phyloP scores from a whole-genome alignment of 2,888 invertebrate species.

The Callyntrura sp. region DNA sequence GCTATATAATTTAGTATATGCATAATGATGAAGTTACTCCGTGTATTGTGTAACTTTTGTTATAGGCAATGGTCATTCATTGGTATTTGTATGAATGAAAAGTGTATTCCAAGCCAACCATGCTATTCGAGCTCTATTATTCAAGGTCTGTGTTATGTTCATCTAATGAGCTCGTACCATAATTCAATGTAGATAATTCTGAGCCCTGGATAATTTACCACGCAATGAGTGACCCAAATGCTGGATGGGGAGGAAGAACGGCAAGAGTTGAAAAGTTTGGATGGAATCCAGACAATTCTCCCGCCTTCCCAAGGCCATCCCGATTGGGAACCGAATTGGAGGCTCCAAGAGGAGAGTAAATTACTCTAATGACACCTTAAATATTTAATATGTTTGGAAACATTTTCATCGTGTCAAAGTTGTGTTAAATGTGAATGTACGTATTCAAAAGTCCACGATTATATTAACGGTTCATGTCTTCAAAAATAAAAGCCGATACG shows the following conservation, averaged over 20 bases:
- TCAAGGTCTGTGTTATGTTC: too few relatives aligned
- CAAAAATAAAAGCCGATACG: neutral
- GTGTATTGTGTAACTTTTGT: too few relatives aligned
- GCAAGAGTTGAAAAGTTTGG: conserved; percentile 81
- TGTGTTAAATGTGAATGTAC: too few relatives aligned
- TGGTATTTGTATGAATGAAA: too few relatives aligned
- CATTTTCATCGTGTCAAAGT: too few relatives aligned
- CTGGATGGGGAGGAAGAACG: conserved; percentile 79
- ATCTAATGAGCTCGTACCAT: neutral
- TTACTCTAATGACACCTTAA: neutral
- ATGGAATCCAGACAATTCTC: conserved; percentile 81
- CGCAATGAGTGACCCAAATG: conserved; percentile 81
- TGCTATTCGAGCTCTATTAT: too few relatives aligned
- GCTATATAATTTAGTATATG: too few relatives aligned
- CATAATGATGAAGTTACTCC: too few relatives aligned
- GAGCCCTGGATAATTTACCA: conserved; percentile 83
- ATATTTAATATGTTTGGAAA: neutral
- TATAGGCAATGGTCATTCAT: too few relatives aligned
- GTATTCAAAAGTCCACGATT: too few relatives aligned
- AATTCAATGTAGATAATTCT: conserved; percentile 73
- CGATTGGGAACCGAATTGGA: conserved; percentile 77
- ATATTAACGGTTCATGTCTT: too few relatives aligned
- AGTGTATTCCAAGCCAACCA: too few relatives aligned
- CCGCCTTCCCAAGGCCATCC: conserved; percentile 79
- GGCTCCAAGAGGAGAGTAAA: conserved; percentile 77